Evolutionary conservation across 2,797 vertebrate species (phyloP), one percentile per base, ranked within the genome.

Genomic region (Xerus rutilus): DNA sequence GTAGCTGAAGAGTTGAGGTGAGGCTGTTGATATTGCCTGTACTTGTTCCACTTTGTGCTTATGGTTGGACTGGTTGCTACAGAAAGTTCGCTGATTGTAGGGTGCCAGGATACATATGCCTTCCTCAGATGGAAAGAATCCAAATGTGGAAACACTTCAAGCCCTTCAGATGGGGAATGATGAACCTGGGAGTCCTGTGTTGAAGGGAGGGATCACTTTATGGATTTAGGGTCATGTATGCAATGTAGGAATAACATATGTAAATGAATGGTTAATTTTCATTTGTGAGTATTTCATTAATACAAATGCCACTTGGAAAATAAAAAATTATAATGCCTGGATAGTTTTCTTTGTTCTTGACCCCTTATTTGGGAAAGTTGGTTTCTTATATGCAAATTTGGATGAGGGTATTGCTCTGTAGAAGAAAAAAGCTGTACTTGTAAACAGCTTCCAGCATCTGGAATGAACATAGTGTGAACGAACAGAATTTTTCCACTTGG

Each of bases 401-500:
- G 21, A 11, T 79, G 28, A 10, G 39, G 35, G 17, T 45, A 3
- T 54, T 95, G 81, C 39, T 91, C n/a, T 84, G 35, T 95, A 57
- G 49, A 86, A 85, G 45, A 89, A 62, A 23, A 72, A 81, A 95
- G 13, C 52, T 10, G 0, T 57, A 47, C 2, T 20, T 78, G 69
- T n/a, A 39, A 59, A 57, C 21, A 81, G 30, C 67, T 73, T 62
- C 1, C 65, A n/a, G 54, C 65, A 32, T 84, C 65, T 94, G 43
- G n/a, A 92, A 57, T 92, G 74, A 72, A 30, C 20, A 18, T 23
- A 32, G 6, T 39, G 10, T 52, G 23, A 82, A 72, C 78, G 43
- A 82, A 49, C 57, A 69, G 70, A 82, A 28, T 6, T 57, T 91
- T 92, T 92, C 94, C 25, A 20, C 67, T 93, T 94, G 43, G 39